phyloP scores from a whole-genome alignment of 2,113 vertebrate species.

The Octodon degus region DNA sequence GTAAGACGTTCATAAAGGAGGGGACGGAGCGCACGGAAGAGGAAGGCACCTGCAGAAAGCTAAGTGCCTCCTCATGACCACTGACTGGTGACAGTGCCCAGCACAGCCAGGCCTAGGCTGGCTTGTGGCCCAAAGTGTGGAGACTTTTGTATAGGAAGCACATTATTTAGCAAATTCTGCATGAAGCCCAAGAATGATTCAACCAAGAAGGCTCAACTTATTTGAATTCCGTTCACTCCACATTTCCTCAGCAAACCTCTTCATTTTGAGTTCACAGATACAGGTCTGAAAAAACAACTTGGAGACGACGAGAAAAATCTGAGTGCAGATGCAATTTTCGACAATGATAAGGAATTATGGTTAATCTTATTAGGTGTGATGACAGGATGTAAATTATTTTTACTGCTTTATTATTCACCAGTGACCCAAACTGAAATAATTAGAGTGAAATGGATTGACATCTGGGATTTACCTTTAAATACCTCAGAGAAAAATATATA shows the following conservation, averaged over 20 bases:
- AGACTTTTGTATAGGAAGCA: not conserved
- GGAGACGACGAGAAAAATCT: not conserved
- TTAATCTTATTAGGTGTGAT: slow-evolving; percentile 18
- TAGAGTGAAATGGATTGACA: not conserved
- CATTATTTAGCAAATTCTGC: not conserved
- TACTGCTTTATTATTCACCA: not conserved
- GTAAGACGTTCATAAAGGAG: not conserved
- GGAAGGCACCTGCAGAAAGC: not conserved
- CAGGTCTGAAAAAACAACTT: not conserved
- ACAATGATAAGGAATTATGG: not conserved
- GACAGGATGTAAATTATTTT: not conserved
- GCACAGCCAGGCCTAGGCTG: not conserved
- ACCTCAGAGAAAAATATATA: not conserved
- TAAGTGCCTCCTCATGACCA: not conserved
- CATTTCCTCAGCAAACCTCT: not conserved
- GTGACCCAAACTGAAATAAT: slow-evolving; percentile 2
- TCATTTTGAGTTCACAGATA: slow-evolving; percentile 23
- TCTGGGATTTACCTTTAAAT: slow-evolving; percentile 11
- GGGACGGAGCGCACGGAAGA: not conserved
- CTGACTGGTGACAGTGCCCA: accelerated
- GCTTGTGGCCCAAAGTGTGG: not conserved
- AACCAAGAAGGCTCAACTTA: not conserved
- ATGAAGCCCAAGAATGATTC: not conserved
- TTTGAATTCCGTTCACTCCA: not conserved
- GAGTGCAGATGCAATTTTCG: not conserved